phyloP scores from a whole-genome alignment of 2,888 invertebrate species.

The Volucella inflata region DNA sequence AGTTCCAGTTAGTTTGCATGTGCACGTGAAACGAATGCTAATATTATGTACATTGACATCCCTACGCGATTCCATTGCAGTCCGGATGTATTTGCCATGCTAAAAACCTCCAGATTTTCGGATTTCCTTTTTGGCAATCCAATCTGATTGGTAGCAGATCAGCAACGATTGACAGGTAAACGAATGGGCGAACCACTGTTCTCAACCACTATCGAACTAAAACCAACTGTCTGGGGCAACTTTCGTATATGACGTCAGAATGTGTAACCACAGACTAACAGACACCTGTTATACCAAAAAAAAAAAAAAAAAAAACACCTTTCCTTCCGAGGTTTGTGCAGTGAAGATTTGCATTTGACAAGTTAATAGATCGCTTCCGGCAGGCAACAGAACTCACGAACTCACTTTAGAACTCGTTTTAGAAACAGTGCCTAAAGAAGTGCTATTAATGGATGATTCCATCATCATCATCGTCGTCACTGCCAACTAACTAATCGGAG shows the following conservation, averaged over 20 bases:
- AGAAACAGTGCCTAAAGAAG: constrained; percentile 1
- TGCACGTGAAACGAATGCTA: constrained; percentile 62
- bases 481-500: constrained; percentile 48
- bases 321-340: constrained; percentile 30
- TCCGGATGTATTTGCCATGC: constrained; percentile 69
- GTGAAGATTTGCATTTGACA: constrained; percentile 40
- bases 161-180: constrained; percentile 38
- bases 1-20: constrained; percentile 64
- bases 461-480: constrained; percentile 53
- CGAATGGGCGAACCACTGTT: constrained; percentile 57
- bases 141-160: constrained; percentile 46
- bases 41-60: constrained; percentile 43
- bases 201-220: neutral
- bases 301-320: neutral
- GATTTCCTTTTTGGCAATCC: constrained; percentile 66
- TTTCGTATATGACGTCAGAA: constrained; percentile 69
- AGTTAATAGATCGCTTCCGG: constrained; percentile 63
- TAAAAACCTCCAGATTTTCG: constrained; percentile 69
- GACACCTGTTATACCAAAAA: constrained; percentile 67
- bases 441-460: constrained; percentile 69
- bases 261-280: constrained; percentile 18
- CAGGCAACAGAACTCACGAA: constrained; percentile 63
- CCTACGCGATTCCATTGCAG: constrained; percentile 55
- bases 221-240: constrained; percentile 54
- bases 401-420: constrained; percentile 64